Conservation (phyloP, 2,888 invertebrate genomes). For the Parnassius orleans region DNA sequence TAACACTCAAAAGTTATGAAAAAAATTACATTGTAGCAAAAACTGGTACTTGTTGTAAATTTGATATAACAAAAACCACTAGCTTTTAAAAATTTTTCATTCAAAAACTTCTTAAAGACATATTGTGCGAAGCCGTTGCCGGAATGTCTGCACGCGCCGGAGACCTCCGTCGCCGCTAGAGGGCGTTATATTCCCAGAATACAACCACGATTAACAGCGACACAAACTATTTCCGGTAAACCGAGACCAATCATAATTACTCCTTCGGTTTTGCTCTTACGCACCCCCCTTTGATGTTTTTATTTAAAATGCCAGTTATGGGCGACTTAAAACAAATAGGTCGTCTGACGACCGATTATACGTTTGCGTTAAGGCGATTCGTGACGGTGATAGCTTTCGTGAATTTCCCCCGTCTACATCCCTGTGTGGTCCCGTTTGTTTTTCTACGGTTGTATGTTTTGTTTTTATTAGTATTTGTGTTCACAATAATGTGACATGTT, state of each 20-base stretch:
- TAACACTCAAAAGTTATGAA: too few relatives aligned
- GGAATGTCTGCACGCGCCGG: conserved; percentile 40
- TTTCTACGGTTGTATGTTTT: conserved; percentile 37
- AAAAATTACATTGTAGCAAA: too few relatives aligned
- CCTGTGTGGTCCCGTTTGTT: conserved; percentile 67
- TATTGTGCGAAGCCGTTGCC: conserved; percentile 33
- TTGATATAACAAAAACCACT: too few relatives aligned
- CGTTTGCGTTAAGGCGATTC: conserved; percentile 77
- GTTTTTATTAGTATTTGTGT: conserved; percentile 48
- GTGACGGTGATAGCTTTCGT: conserved; percentile 74
- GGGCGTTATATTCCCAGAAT: conserved; percentile 60
- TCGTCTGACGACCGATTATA: conserved; percentile 73
- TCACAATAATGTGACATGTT: conserved; percentile 54
- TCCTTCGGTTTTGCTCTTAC: conserved; percentile 70
- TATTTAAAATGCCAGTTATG: conserved; percentile 75
- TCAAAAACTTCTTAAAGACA: not conserved
- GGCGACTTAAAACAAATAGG: conserved; percentile 79
- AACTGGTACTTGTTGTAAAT: too few relatives aligned
- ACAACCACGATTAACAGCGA: conserved; percentile 69
- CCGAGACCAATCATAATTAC: conserved; percentile 78
- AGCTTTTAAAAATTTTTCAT: too few relatives aligned
- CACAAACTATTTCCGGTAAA: conserved; percentile 78
- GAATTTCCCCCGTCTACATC: conserved; percentile 62
- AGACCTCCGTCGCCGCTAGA: conserved; percentile 36
- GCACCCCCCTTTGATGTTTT: conserved; percentile 79